Evolutionary conservation across 2,888 invertebrate genomes (phyloP).

Genomic region (Acanthosepion esculentum): DNA sequence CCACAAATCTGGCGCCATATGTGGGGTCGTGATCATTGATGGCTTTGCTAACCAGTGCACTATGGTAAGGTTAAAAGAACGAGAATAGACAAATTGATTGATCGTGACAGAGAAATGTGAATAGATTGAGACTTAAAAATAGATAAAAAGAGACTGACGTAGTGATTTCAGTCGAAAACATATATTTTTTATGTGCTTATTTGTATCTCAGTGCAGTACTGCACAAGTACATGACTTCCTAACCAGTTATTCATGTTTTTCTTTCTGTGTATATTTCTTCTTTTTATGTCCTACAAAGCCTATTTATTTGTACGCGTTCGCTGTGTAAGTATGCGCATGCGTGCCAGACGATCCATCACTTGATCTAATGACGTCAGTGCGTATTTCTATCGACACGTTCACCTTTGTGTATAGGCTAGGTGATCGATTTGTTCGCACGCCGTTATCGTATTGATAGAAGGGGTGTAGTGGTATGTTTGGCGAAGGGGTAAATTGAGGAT

Average conservation of each 20-base stretch:
- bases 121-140: neutral
- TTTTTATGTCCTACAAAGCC: neutral
- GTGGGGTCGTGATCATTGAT: neutral
- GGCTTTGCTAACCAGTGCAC: too few species aligned
- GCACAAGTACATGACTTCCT: neutral
- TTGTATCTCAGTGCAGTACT: neutral
- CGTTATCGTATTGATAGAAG: neutral
- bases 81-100: too few species aligned
- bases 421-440: neutral
- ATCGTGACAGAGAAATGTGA: neutral
- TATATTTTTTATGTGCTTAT: neutral
- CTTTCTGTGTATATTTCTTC: neutral
- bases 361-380: neutral
- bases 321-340: neutral
- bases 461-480: neutral
- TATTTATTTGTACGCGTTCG: neutral
- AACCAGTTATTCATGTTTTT: neutral
- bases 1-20: too few species aligned
- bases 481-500: neutral
- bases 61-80: too few species aligned
- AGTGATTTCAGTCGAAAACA: neutral
- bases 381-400: neutral
- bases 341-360: neutral
- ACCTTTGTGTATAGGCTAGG: neutral
- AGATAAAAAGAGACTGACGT: neutral